Evolutionary conservation across 2,113 vertebrate genomes (phyloP).

Genomic region (Potamarius usumacintae): DNA sequence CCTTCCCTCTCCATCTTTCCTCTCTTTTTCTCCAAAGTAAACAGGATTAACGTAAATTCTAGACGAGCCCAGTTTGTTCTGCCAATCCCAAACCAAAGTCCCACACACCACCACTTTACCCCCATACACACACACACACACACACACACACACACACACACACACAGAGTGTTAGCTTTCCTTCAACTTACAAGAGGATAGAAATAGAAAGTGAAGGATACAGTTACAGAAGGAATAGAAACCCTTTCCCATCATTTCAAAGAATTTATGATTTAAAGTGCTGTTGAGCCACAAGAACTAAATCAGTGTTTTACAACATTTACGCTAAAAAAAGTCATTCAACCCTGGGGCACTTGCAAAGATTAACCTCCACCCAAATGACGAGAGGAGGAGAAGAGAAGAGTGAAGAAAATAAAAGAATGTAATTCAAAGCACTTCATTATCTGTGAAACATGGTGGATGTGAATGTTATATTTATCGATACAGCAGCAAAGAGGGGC

Average conservation of each 20-base stretch:
- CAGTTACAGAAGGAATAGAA: background rate
- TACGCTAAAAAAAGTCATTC: background rate
- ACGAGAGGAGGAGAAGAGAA: background rate
- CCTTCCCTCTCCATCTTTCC: slow-evolving; percentile 17
- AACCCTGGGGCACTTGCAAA: background rate
- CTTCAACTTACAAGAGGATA: background rate
- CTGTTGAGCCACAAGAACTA: background rate
- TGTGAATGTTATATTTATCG: background rate
- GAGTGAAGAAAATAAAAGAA: background rate
- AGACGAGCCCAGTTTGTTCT: background rate
- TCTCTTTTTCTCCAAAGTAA: slow-evolving; percentile 4
- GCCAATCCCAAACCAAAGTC: slow-evolving; percentile 1
- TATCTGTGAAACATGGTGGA: background rate
- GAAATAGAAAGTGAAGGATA: background rate
- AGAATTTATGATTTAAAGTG: background rate
- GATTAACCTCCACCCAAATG: background rate
- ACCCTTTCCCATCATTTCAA: background rate
- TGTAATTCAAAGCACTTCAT: background rate
- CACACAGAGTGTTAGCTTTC: background rate
- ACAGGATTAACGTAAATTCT: slow-evolving; percentile 5
- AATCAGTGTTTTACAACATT: background rate
- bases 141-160: background rate
- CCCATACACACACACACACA: background rate
- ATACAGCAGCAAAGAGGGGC: background rate
- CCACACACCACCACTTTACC: background rate